These are phyloP conservation scores for Drosophila kohkoa DNA, from an alignment of 1,140 invertebrate genomes.

Conservation along the genomic window DNA sequence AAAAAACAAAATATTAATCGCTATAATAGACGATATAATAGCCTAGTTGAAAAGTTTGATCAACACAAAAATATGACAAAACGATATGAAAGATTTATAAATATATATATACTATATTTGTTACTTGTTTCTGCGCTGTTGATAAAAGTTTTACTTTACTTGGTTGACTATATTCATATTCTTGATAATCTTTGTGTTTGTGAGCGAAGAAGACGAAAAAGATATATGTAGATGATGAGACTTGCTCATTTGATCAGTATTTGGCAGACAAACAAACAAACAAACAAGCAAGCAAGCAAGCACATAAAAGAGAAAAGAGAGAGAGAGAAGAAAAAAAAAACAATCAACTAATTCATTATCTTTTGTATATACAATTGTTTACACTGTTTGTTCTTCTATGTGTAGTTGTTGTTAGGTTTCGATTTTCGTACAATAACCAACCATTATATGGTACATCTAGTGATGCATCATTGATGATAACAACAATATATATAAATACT, in stretches of 20 bases:
- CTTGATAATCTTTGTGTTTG: constrained; percentile 33
- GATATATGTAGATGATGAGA: not conserved
- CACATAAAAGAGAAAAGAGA: constrained; percentile 8
- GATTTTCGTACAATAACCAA: constrained; percentile 58
- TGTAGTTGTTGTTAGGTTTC: constrained; percentile 71
- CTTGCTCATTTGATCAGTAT: constrained; percentile 61
- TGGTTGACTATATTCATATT: constrained; percentile 69
- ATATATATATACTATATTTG: constrained; percentile 60
- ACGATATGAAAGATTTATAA: constrained; percentile 38
- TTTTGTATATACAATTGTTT: constrained; percentile 74
- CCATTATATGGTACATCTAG: constrained; percentile 30
- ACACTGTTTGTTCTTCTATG: constrained; percentile 72
- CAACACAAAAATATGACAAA: constrained; percentile 38
- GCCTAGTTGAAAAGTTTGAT: constrained; percentile 54
- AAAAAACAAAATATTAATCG: constrained; percentile 26
- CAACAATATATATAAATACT: constrained; percentile 6
- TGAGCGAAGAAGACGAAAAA: constrained; percentile 23
- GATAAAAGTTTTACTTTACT: constrained; percentile 66
- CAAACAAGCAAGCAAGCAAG: constrained; percentile 29
- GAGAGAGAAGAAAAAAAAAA: constrained; percentile 10
- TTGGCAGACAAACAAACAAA: constrained; percentile 52
- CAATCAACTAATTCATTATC: constrained; percentile 49
- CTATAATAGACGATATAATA: constrained; percentile 51
- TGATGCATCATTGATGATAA: constrained; percentile 36
- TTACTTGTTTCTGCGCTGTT: constrained; percentile 73